phyloP scores from a whole-genome alignment of 1,140 invertebrate genomes.

The Lutraria rhynchaena region DNA sequence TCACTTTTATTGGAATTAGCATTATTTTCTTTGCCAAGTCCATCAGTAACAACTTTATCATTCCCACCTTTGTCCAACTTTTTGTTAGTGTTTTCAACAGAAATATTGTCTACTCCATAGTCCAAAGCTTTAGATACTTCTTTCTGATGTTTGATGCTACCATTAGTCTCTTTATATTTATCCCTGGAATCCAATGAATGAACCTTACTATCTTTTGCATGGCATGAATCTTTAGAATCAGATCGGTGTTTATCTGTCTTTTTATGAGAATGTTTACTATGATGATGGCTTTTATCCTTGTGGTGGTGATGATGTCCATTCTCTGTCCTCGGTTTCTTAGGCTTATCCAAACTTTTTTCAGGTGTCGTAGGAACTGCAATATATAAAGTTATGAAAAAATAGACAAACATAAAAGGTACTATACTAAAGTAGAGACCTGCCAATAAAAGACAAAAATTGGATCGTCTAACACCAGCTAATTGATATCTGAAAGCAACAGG shows the following conservation, averaged over 20 bases:
- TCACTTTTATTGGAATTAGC: neutral
- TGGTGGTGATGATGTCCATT: constrained; percentile 64
- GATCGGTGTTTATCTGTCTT: constrained; percentile 50
- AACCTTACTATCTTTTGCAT: neutral
- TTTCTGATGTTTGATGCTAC: neutral
- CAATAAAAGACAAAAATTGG: too few relatives aligned
- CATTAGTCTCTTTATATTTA: too few relatives aligned
- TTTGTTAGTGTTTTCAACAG: neutral
- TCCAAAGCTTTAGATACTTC: neutral
- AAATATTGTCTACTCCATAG: too few relatives aligned
- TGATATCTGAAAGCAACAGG: too few relatives aligned
- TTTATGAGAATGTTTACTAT: constrained; percentile 59
- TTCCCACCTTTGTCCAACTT: neutral
- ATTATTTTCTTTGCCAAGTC: neutral
- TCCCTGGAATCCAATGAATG: too few relatives aligned
- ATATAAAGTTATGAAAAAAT: too few relatives aligned
- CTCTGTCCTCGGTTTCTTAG: constrained; percentile 56
- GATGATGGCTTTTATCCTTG: constrained; percentile 66
- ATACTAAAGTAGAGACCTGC: too few relatives aligned
- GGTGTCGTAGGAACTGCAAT: constrained; percentile 5
- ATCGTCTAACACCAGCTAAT: too few relatives aligned
- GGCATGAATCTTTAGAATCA: constrained; percentile 3
- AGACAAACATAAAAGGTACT: too few relatives aligned
- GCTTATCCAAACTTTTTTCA: constrained; percentile 11
- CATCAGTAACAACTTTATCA: neutral